phyloP scores from a whole-genome alignment of 2,888 invertebrate species.

The Metallyticus violacea region DNA sequence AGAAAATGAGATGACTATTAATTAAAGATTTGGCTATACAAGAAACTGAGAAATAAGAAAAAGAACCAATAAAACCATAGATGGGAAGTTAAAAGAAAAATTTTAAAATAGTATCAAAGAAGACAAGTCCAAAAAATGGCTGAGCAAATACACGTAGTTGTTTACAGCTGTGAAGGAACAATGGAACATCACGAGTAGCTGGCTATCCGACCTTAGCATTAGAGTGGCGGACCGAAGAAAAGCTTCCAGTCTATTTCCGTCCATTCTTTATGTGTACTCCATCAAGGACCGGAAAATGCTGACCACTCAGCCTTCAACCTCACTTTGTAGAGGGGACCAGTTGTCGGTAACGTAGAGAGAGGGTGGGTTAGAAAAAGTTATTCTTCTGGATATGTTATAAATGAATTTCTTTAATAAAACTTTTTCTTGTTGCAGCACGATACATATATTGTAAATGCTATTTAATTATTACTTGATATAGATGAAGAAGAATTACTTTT shows the following conservation, averaged over 20 bases:
- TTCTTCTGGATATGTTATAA: rapidly evolving
- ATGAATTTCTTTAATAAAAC: no score
- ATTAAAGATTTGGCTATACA: no score
- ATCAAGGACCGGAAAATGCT: background rate
- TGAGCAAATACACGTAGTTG: background rate
- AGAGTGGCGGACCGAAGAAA: background rate
- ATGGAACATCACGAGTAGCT: background rate
- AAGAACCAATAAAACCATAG: no score
- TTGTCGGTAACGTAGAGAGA: background rate
- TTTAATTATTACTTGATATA: no score
- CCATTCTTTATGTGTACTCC: background rate
- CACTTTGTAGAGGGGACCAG: background rate
- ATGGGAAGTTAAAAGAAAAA: no score
- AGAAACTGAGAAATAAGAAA: no score
- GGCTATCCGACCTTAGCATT: background rate
- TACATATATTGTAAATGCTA: no score
- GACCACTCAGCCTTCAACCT: background rate
- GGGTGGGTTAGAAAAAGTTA: background rate
- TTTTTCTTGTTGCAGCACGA: no score
- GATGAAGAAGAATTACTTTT: no score
- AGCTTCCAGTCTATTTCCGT: background rate
- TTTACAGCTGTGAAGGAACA: background rate
- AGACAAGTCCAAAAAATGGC: background rate
- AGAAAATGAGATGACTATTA: no score
- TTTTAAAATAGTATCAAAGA: no score